phyloP scores from a whole-genome alignment of 2,113 vertebrate genomes.

The Hemichromis elongatus region DNA sequence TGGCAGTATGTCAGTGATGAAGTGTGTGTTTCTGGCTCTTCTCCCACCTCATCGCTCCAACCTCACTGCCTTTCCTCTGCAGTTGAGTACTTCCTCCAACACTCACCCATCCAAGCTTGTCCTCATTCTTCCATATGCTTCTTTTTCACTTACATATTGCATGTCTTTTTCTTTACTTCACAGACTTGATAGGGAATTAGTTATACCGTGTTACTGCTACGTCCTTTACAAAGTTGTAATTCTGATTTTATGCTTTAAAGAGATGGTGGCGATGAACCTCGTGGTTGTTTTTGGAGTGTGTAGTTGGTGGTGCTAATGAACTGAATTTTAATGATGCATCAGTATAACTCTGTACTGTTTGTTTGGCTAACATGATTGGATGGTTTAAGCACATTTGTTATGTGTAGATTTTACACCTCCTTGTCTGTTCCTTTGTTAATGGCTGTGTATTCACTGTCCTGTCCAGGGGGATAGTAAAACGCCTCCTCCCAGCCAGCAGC shows the following conservation, averaged over 20 bases:
- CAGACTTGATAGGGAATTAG: not conserved
- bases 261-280: rapidly evolving
- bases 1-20: constrained; percentile 37
- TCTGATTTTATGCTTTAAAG: not conserved
- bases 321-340: not conserved
- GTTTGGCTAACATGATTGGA: not conserved
- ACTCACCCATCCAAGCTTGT: not conserved
- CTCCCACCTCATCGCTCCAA: not conserved
- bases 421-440: not conserved
- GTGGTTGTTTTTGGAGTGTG: not conserved
- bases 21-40: not conserved
- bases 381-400: not conserved
- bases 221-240: not conserved
- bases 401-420: not conserved
- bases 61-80: constrained; percentile 22
- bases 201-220: rapidly evolving
- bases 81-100: constrained; percentile 47
- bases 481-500: not conserved
- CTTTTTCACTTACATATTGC: not conserved
- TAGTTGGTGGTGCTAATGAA: not conserved
- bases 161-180: not conserved
- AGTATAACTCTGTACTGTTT: not conserved
- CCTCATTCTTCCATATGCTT: not conserved
- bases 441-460: not conserved
- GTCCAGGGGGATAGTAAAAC: constrained; percentile 66